Evolutionary conservation across 2,113 vertebrate species (phyloP).

Genomic region (Rhynchomys soricoides): DNA sequence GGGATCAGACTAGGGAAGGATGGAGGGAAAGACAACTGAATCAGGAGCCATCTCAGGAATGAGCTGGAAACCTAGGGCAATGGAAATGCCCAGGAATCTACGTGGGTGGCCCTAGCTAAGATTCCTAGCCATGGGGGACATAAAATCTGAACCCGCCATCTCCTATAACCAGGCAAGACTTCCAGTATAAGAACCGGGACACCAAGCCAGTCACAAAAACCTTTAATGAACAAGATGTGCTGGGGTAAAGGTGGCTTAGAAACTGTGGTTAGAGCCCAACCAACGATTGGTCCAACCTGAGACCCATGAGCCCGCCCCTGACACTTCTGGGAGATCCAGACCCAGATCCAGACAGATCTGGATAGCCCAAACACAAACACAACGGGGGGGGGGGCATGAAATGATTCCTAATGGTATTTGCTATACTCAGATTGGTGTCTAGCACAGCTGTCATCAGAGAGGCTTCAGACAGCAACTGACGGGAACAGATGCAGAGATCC

Average conservation of each 20-base stretch:
- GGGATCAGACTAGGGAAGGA: background rate
- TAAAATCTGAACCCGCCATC: background rate
- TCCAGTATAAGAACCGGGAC: no score
- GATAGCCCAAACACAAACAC: no score
- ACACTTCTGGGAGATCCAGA: no score
- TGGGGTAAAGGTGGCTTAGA: background rate
- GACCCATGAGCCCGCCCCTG: no score
- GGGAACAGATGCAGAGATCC: background rate
- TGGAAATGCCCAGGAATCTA: background rate
- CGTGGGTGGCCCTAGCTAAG: background rate
- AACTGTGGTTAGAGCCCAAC: background rate
- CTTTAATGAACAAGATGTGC: background rate
- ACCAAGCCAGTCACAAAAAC: background rate
- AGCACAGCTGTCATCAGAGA: background rate
- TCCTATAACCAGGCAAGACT: no score
- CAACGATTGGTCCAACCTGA: background rate
- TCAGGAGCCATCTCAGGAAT: background rate
- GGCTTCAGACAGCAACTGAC: background rate
- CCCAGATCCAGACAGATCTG: no score
- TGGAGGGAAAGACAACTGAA: background rate
- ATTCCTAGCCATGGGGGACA: background rate
- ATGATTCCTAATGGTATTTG: background rate
- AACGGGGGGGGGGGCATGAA: no score
- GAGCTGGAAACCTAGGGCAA: background rate
- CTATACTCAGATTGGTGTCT: background rate